Percentiles rank a stretch among this genome's conserved stretches.
phyloP scores from a whole-genome alignment of 2,113 vertebrate genomes.

The Fregata magnificens region DNA sequence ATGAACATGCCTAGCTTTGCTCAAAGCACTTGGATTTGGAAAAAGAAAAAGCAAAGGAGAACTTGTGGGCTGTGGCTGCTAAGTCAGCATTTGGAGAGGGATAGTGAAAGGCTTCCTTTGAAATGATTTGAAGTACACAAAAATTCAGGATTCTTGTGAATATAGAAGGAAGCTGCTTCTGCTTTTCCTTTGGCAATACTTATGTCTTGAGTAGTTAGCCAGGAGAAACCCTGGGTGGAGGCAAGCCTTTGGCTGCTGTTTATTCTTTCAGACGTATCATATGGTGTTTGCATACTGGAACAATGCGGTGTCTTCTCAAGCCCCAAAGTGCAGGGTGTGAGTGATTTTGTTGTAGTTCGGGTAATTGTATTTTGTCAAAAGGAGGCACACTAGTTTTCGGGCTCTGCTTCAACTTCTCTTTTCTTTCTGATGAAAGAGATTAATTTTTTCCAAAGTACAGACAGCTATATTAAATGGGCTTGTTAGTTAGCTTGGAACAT shows the following conservation, averaged over 20 bases:
- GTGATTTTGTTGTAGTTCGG: neutral
- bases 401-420: neutral
- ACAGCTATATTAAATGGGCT: neutral
- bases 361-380: neutral
- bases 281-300: neutral
- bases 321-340: neutral
- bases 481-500: neutral
- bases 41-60: neutral
- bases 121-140: neutral
- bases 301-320: neutral
- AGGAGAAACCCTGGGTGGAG: neutral
- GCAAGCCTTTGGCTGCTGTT: neutral
- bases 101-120: neutral
- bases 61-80: neutral
- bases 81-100: constrained; percentile 19
- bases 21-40: neutral
- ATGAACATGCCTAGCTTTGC: neutral
- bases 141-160: neutral
- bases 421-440: neutral
- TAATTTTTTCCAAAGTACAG: neutral
- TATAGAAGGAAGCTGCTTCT: neutral
- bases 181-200: neutral
- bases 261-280: neutral
- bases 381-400: neutral
- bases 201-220: neutral